A percentile compares a stretch with the other conserved stretches of the same genome.
Conservation (phyloP, 2,113 vertebrate genomes). For the Panthera uncia region DNA sequence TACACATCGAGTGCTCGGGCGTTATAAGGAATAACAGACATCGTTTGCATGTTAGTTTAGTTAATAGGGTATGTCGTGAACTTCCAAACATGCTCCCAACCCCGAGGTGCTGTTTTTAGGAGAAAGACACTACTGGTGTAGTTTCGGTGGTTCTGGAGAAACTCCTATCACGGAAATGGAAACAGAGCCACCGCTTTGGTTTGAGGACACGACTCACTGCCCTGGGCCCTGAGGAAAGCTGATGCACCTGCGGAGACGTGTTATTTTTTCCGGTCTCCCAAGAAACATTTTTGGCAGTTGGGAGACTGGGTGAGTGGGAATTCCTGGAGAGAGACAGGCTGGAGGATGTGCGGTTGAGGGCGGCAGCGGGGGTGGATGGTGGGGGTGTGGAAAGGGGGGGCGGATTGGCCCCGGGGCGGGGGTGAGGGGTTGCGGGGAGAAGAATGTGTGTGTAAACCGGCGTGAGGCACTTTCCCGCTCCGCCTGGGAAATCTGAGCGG, state of each 20-base stretch:
- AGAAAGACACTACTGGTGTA: not conserved
- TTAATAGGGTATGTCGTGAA: not conserved
- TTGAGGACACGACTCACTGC: not conserved
- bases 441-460: not conserved
- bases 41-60: not conserved
- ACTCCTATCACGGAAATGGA: not conserved
- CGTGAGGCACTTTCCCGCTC: not conserved
- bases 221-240: not conserved
- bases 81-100: not conserved
- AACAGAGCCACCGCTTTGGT: not conserved
- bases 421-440: no score
- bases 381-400: not conserved
- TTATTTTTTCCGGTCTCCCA: not conserved
- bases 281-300: not conserved
- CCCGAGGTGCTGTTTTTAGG: not conserved
- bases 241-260: not conserved
- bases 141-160: not conserved
- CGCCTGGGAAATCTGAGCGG: not conserved
- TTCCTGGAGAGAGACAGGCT: not conserved
- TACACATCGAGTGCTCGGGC: fast-evolving
- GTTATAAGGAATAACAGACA: not conserved
- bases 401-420: not conserved
- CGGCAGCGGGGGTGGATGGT: not conserved
- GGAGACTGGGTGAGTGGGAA: not conserved
- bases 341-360: not conserved